A percentile compares a stretch with the other conserved stretches of the same genome.
Evolutionary conservation across 2,797 vertebrate species (phyloP).

Genomic region (Gadopsis marmoratus): DNA sequence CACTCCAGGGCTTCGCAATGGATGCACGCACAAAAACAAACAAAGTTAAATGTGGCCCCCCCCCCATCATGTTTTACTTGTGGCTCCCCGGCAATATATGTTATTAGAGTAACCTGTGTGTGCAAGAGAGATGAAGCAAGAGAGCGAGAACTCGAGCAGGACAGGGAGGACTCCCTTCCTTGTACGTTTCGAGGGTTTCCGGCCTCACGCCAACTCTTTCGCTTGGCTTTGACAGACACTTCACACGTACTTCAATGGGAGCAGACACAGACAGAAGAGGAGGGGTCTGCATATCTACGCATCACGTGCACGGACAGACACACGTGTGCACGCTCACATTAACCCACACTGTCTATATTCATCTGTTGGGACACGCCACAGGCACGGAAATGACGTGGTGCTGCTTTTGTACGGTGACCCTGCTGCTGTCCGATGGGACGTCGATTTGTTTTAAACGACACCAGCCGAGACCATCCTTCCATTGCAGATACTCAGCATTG

Average conservation of each 20-base stretch:
- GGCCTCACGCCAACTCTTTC: slow-evolving; percentile 55
- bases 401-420: not conserved
- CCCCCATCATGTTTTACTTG: not conserved
- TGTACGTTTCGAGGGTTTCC: slow-evolving; percentile 50
- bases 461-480: not conserved
- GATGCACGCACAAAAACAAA: slow-evolving; percentile 36
- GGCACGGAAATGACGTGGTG: not conserved
- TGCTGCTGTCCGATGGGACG: not conserved
- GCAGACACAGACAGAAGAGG: slow-evolving; percentile 21
- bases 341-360: not conserved
- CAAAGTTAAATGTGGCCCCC: slow-evolving; percentile 9
- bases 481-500: not conserved
- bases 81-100: not conserved
- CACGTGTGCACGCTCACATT: slow-evolving; percentile 2
- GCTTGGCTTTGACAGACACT: slow-evolving; percentile 59
- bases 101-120: slow-evolving; percentile 13
- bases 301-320: not conserved
- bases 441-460: not conserved
- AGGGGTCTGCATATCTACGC: not conserved
- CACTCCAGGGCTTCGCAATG: slow-evolving; percentile 82
- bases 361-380: not conserved
- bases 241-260: slow-evolving; percentile 43
- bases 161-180: slow-evolving; percentile 71
- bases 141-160: slow-evolving; percentile 39
- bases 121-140: not conserved